These are phyloP conservation scores for Microctonus brassicae DNA, from an alignment of 2,888 invertebrate species.

Conservation along the genomic window DNA sequence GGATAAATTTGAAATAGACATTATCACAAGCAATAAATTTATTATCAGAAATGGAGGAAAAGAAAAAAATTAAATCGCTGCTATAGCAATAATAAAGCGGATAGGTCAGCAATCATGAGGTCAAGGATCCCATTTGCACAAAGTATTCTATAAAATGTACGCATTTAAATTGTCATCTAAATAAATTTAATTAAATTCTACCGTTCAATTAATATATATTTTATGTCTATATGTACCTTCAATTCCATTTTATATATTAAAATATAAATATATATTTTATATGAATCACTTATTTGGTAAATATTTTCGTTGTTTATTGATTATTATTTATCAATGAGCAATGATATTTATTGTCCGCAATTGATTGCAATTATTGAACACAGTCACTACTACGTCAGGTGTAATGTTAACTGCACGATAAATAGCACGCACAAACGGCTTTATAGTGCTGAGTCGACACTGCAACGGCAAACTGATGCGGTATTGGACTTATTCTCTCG, in stretches of 20 bases:
- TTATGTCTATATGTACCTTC: not conserved
- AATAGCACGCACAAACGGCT: conserved; percentile 37
- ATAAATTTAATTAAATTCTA: not conserved
- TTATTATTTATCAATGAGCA: not conserved
- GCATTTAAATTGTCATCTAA: not conserved
- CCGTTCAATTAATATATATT: not conserved
- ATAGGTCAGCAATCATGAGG: conserved; percentile 1
- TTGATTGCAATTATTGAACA: not conserved
- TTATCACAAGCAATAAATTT: not conserved
- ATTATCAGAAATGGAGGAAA: not conserved
- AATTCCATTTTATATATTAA: not conserved
- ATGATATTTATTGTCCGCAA: not conserved
- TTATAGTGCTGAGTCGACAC: conserved; percentile 41
- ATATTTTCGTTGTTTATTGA: no score
- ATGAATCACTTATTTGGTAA: not conserved
- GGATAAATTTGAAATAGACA: not conserved
- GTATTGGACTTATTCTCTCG: conserved; percentile 28
- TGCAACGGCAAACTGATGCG: conserved; percentile 16
- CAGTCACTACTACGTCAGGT: conserved; percentile 36
- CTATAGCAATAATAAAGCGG: not conserved
- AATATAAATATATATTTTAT: not conserved
- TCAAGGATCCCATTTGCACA: not conserved
- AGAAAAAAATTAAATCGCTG: no score
- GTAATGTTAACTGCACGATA: conserved; percentile 42
- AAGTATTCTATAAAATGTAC: not conserved